These are phyloP conservation scores for Paramormyrops kingsleyae DNA, from an alignment of 2,113 vertebrate species.

Conservation along the genomic window DNA sequence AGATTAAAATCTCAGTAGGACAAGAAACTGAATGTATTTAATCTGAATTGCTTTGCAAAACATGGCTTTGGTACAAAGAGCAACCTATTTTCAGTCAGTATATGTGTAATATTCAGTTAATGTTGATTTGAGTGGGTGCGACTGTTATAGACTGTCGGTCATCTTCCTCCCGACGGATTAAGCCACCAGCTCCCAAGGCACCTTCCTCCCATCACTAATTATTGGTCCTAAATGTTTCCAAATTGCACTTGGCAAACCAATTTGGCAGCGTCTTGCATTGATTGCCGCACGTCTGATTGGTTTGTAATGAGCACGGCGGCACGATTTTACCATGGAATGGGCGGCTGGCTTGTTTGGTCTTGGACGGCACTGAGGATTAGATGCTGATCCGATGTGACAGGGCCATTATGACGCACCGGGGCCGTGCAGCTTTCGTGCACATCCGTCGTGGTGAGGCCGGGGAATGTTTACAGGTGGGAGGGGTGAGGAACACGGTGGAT, in stretches of 20 bases:
- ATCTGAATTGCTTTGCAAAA: not conserved
- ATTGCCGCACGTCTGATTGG: not conserved
- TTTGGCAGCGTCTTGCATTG: not conserved
- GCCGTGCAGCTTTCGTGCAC: not conserved
- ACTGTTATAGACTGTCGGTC: not conserved
- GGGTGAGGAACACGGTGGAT: not conserved
- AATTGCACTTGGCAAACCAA: not conserved
- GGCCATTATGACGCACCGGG: not conserved
- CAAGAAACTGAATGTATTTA: not conserved
- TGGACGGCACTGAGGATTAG: not conserved
- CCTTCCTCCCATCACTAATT: not conserved
- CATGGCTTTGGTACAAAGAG: not conserved
- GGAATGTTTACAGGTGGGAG: not conserved
- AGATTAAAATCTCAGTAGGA: not conserved
- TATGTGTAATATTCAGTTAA: not conserved
- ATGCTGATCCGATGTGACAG: not conserved
- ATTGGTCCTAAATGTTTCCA: not conserved
- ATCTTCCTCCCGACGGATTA: not conserved
- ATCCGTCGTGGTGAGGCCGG: not conserved
- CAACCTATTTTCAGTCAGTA: not conserved
- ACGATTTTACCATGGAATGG: not conserved
- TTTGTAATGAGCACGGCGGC: not conserved
- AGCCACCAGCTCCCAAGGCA: not conserved
- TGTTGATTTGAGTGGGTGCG: not conserved
- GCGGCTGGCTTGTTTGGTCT: not conserved